Evolutionary conservation across 2,888 invertebrate genomes (phyloP), one percentile per base, ranked within the genome.

Genomic region (Pterostichus niger): DNA sequence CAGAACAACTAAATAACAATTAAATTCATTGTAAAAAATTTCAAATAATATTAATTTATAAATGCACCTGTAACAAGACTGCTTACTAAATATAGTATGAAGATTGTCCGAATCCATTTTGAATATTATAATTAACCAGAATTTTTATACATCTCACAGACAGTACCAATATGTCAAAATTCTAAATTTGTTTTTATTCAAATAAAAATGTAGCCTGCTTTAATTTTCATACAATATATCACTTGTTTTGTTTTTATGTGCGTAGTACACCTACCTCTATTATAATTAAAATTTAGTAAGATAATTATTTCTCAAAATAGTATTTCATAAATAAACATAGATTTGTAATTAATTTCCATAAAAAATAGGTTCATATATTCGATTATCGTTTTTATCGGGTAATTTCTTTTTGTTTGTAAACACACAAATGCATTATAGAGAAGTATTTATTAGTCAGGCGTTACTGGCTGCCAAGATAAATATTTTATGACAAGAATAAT

Each of bases 381-480:
- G 13, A 44, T 35, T 68, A 40, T 68, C 9, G 46, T 46, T 15
- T 15, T 17, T 46, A 59, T 59, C 17, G 13, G 0, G 13, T 35
- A 35, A 71, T 33, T 64, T 35, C 6, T 40, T 64, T 44, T 68
- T 68, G 68, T 68, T 64, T 2, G 61, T 68, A 82, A 44, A 82
- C 61, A 82, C 13, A 49, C 7, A 13, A 56, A 73, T 73, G 15
- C 46, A 82, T 75, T 75, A 82, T 75, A 15, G 40, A 82, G 9
- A n/a, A 33, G 40, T 56, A 82, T 82, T 75, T 82, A 59, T 82
- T 59, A 82, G 40, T 40, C 68, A 80, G 71, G 73, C 75, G 82
- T 82, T 61, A 82, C 59, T 46, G 35, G 46, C 15, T 52, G n/a
- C 17, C 7, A 35, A 31, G 46, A n/a, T 82, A 15, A 75, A 82